phyloP scores from a whole-genome alignment of 2,113 vertebrate species.

The Solenodon paradoxus region DNA sequence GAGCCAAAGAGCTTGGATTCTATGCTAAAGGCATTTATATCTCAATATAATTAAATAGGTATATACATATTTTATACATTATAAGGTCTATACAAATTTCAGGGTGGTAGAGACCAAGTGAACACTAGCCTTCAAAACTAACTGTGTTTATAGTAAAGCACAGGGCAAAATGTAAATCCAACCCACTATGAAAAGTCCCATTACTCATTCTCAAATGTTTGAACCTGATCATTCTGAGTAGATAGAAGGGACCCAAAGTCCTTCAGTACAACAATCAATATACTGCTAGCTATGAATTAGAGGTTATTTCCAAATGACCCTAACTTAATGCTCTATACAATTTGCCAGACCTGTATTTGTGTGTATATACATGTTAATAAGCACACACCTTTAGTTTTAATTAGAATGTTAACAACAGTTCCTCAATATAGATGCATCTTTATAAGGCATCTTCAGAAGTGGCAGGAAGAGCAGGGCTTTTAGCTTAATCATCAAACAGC shows the following conservation, averaged over 20 bases:
- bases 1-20: neutral
- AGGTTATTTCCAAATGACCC: conserved; percentile 3
- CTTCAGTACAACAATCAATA: neutral
- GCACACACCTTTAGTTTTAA: neutral
- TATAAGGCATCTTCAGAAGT: neutral
- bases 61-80: neutral
- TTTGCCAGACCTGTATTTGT: neutral
- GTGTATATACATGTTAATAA: neutral
- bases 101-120: neutral
- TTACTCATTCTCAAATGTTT: neutral
- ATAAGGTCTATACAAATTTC: neutral
- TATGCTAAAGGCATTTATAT: neutral
- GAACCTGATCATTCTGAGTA: neutral
- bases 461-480: neutral
- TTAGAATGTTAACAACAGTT: neutral
- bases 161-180: neutral
- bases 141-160: neutral
- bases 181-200: neutral
- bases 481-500: neutral
- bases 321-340: neutral
- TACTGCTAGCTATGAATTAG: neutral
- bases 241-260: neutral
- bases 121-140: neutral
- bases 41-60: neutral
- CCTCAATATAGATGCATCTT: neutral